Evolutionary conservation across 53 echinoderm and acorn worm genomes (phyloP).

Genomic region (Stichopus horrens): DNA sequence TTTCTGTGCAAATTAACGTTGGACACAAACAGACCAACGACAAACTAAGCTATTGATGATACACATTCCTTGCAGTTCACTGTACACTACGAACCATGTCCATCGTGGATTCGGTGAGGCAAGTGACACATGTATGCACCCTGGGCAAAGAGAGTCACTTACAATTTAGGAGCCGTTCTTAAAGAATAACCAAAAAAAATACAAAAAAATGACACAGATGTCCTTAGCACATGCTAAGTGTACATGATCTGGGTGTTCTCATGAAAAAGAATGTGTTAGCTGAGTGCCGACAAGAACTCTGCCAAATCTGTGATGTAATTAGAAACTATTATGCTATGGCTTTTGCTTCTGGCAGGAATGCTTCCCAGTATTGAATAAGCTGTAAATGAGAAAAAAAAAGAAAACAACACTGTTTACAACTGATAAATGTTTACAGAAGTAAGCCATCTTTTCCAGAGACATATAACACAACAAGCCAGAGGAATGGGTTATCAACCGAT

Average conservation of each 20-base stretch:
- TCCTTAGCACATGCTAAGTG: not conserved
- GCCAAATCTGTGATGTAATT: not conserved
- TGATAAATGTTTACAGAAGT: too few relatives aligned
- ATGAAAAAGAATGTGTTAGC: not conserved
- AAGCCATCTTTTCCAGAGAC: too few relatives aligned
- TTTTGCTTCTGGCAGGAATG: slow-evolving; percentile 96
- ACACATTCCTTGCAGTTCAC: too few relatives aligned
- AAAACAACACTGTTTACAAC: not conserved
- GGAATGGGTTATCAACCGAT: too few relatives aligned
- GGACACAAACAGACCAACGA: not conserved
- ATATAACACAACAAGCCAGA: too few relatives aligned
- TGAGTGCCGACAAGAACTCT: not conserved
- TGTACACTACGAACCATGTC: too few relatives aligned
- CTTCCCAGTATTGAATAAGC: slow-evolving; percentile 97
- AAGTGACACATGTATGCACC: not conserved
- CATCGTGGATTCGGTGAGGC: too few relatives aligned
- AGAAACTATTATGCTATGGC: slow-evolving; percentile 71
- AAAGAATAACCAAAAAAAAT: not conserved
- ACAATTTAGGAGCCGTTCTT: not conserved
- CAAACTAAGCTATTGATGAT: not conserved
- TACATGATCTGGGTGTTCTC: not conserved
- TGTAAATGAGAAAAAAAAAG: slow-evolving; percentile 44
- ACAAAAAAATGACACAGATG: not conserved
- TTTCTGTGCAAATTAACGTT: not conserved
- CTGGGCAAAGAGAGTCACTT: not conserved